Conservation (phyloP, 2,797 vertebrate species). For the Coendou prehensilis region DNA sequence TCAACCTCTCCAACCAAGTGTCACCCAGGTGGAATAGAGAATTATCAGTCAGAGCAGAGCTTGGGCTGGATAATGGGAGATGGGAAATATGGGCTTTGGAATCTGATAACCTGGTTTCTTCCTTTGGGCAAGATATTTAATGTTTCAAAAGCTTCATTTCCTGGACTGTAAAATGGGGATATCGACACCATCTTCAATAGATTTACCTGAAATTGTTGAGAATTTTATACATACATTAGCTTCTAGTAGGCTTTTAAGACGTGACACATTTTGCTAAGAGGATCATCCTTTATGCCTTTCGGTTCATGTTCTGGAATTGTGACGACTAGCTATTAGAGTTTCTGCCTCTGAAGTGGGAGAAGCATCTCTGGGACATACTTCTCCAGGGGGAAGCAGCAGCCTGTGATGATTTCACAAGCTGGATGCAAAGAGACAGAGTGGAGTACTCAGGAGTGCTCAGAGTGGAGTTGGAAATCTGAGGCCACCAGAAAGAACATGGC, state of each 20-base stretch:
- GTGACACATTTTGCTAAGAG: not conserved
- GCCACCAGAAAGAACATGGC: not conserved
- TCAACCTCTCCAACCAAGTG: slow-evolving; percentile 58
- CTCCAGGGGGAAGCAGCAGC: not conserved
- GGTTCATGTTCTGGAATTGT: not conserved
- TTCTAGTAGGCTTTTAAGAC: not conserved
- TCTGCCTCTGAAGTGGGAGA: not conserved
- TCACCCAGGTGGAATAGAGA: not conserved
- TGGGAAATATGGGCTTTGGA: not conserved
- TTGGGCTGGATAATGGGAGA: not conserved
- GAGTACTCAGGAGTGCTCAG: not conserved
- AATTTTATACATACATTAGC: not conserved
- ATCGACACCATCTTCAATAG: not conserved
- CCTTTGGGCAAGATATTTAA: not conserved
- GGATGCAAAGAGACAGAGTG: not conserved
- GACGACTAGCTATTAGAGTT: not conserved
- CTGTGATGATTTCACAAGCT: not conserved
- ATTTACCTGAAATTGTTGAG: slow-evolving; percentile 43
- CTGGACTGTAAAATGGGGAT: not conserved
- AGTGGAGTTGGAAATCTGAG: not conserved
- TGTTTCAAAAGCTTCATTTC: slow-evolving; percentile 27
- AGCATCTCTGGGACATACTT: not conserved
- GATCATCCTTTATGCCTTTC: not conserved
- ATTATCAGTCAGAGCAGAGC: not conserved
- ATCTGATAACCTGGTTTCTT: not conserved